Conservation (phyloP, 2,888 invertebrate genomes). For the Coelogynopora nodosa region DNA sequence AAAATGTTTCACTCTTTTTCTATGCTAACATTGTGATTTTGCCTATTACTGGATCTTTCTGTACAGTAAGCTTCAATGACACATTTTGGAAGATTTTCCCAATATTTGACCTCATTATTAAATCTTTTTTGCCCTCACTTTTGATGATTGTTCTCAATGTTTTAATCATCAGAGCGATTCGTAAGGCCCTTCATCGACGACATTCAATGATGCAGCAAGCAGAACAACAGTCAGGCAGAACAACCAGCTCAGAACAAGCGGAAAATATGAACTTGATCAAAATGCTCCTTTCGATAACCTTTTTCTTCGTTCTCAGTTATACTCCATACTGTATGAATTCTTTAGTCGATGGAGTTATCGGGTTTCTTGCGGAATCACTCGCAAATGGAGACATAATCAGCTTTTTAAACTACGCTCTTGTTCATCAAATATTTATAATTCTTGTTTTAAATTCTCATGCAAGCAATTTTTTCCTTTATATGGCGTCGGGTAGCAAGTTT, state of each 20-base stretch:
- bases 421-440: not conserved
- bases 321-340: not conserved
- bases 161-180: not conserved
- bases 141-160: not conserved
- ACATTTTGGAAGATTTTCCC: not conserved
- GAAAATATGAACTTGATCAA: not conserved
- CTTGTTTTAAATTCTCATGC: not conserved
- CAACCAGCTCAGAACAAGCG: not conserved
- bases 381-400: not conserved
- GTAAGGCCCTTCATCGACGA: not conserved
- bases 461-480: conserved; percentile 19
- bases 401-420: not conserved
- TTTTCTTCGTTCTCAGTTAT: not conserved
- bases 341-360: not conserved
- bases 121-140: not conserved
- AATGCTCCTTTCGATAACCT: not conserved
- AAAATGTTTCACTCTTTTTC: not conserved
- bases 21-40: not conserved
- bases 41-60: not conserved
- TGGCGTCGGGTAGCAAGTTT: not conserved
- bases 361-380: not conserved
- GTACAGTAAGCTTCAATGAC: not conserved
- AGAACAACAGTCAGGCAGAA: no score
- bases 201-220: not conserved
- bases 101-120: not conserved